Percentiles rank a stretch among this genome's conserved stretches.
Conservation (phyloP, 2,888 invertebrate genomes). For the Microdon myrmicae region DNA sequence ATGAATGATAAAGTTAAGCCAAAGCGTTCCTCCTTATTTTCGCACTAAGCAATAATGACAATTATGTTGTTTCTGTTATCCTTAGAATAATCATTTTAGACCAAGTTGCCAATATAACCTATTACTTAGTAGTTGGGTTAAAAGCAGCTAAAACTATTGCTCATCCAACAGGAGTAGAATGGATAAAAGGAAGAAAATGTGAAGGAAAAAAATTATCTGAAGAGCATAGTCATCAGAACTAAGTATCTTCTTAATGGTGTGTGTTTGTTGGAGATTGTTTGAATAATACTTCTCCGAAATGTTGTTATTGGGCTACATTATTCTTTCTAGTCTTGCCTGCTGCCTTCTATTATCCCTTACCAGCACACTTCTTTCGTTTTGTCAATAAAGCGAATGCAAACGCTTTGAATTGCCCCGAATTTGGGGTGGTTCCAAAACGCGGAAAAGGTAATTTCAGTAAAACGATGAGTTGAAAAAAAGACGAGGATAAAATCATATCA, state of each 20-base stretch:
- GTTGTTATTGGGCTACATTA: constrained; percentile 14
- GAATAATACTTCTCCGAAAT: constrained; percentile 33
- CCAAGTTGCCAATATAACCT: too few relatives aligned
- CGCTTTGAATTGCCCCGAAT: too few relatives aligned
- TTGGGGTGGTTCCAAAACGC: constrained; percentile 4
- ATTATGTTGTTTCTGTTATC: too few relatives aligned
- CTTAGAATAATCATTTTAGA: too few relatives aligned
- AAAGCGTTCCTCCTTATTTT: too few relatives aligned
- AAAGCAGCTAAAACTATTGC: too few relatives aligned
- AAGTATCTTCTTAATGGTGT: constrained; percentile 28
- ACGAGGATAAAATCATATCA: background rate
- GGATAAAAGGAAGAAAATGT: too few relatives aligned
- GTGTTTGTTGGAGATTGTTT: constrained; percentile 29
- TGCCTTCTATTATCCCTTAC: background rate
- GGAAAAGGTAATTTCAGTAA: constrained; percentile 6
- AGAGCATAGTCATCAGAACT: constrained; percentile 33
- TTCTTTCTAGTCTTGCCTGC: background rate
- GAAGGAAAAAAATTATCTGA: too few relatives aligned
- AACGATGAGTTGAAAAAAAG: background rate
- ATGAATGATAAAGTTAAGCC: too few relatives aligned
- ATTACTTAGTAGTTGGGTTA: too few relatives aligned
- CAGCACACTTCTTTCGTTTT: constrained; percentile 13
- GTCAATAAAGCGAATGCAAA: constrained; percentile 22
- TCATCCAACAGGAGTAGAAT: too few relatives aligned
- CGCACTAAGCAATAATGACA: too few relatives aligned